Evolutionary conservation across 2,113 vertebrate genomes (phyloP), one percentile per base, ranked within the genome.

Genomic region (Mus pahari): DNA sequence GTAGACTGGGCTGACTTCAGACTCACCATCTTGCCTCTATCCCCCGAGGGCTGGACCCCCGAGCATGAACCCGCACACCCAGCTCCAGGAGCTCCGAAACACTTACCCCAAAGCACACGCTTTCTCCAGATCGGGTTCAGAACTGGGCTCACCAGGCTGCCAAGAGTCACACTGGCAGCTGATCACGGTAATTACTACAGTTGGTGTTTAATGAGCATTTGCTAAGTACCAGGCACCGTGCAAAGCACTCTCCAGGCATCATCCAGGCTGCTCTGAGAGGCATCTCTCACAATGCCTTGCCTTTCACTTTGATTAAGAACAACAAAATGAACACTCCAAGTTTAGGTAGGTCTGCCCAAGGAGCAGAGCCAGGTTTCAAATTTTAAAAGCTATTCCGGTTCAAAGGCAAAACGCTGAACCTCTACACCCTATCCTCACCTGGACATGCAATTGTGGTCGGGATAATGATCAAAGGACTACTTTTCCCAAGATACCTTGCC

Each of bases 121-220:
- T 70, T 55, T 78, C 79, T 68, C 42, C 48, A 90, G n/a, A 86
- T 87, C 68, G 0, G 53, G 48, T 68, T 88, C 88, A 86, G 81
- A 77, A 83, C 75, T 31, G 14, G 10, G 16, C 17, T 92, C 77
- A 53, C 74, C 58, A 33, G 28, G 58, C n/a, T 91, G 66, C 86
- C 11, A 50, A 70, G 50, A 86, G 60, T 66, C n/a, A 17, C 16
- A 12, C 48, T 39, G 31, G 89, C 45, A 86, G 48, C 77, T 86
- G 82, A 77, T 91, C 33, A 60, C 19, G 82, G 39, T 90, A 26
- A 94, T 92, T 58, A 75, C 45, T 60, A 66, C 16, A 84, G n/a
- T 53, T 82, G 45, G 81, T 48, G 81, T 94, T 91, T 89, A 94
- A 68, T 89, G 83, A 93, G 78, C 60, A 84, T 36, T 71, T 94